phyloP scores from a whole-genome alignment of 2,888 invertebrate species.

The Galerucella pusilla region DNA sequence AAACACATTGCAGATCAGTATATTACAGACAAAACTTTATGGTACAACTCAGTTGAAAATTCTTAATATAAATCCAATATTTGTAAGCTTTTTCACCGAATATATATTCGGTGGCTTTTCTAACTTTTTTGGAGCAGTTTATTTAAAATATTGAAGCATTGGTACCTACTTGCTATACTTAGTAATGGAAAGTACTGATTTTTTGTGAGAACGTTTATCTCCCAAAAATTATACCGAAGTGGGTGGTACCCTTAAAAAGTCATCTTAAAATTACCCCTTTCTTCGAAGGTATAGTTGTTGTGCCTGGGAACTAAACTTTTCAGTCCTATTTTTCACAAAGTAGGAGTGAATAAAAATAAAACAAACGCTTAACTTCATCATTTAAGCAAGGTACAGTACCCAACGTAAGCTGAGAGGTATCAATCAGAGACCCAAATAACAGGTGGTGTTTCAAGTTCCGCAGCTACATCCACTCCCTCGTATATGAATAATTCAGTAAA shows the following conservation, averaged over 20 bases:
- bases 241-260: not conserved
- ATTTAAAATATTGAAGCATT: too few species aligned
- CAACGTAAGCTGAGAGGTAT: constrained; percentile 22
- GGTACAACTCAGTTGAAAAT: too few species aligned
- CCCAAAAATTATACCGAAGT: not conserved
- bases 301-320: not conserved
- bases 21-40: too few species aligned
- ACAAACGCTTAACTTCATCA: constrained; percentile 7
- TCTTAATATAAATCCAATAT: too few species aligned
- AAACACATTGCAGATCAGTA: too few species aligned
- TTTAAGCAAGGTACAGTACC: not conserved
- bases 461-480: constrained; percentile 41
- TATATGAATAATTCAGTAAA: constrained; percentile 56
- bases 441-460: constrained; percentile 21
- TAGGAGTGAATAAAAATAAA: constrained; percentile 8
- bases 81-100: too few species aligned
- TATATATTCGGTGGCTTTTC: too few species aligned
- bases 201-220: too few species aligned
- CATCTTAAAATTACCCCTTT: not conserved
- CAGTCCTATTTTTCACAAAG: not conserved
- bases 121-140: too few species aligned
- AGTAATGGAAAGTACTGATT: too few species aligned
- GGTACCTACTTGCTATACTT: too few species aligned
- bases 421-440: constrained; percentile 29
- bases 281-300: not conserved